Percentiles rank a stretch among this genome's conserved stretches.
Conservation (phyloP, 2,113 vertebrate genomes). For the Hippocampus zosterae region DNA sequence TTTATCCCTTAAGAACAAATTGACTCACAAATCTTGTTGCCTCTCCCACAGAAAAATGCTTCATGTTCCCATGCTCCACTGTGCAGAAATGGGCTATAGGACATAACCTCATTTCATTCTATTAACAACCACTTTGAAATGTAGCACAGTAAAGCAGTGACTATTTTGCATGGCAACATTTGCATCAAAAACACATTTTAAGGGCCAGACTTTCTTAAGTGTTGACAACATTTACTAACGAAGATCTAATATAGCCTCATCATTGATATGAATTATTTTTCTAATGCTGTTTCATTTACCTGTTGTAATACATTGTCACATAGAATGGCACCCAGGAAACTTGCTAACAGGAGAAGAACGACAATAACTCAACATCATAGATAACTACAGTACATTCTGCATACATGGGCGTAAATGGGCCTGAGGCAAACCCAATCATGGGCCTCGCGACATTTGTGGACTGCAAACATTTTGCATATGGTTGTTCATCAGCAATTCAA, state of each 20-base stretch:
- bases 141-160: conserved; percentile 20
- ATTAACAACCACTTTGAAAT: conserved; percentile 30
- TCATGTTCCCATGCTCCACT: conserved; percentile 40
- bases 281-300: too few relatives aligned
- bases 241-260: not conserved
- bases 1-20: conserved; percentile 48
- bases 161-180: conserved; percentile 2
- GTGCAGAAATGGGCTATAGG: conserved; percentile 26
- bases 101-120: conserved; percentile 31
- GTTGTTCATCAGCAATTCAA: too few relatives aligned
- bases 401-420: too few relatives aligned
- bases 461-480: too few relatives aligned
- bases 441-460: not conserved
- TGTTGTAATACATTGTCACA: too few relatives aligned
- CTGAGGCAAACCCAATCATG: not conserved
- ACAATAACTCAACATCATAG: not conserved
- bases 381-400: not conserved
- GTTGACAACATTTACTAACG: not conserved
- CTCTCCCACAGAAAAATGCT: conserved; percentile 30
- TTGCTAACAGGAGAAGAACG: too few relatives aligned
- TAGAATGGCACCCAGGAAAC: too few relatives aligned
- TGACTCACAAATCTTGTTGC: conserved; percentile 52
- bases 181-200: not conserved
- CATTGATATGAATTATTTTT: not conserved
- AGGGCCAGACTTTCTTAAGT: not conserved